These are phyloP conservation scores for Augiades crinisus DNA, from an alignment of 2,888 invertebrate genomes.

Conservation along the genomic window DNA sequence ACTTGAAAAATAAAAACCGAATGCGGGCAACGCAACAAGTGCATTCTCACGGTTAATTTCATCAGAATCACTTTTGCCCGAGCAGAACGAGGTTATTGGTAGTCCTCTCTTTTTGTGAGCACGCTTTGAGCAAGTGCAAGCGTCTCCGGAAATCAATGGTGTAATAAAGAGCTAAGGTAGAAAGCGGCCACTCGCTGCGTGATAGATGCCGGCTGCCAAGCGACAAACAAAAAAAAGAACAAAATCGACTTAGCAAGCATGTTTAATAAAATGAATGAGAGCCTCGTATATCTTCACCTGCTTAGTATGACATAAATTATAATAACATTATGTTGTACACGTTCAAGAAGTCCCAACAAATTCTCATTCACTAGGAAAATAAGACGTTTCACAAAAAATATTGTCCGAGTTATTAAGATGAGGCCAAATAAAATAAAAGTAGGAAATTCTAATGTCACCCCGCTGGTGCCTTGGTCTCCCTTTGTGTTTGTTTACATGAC, in stretches of 20 bases:
- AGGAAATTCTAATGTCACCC: slow-evolving; percentile 52
- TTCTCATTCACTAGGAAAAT: slow-evolving; percentile 76
- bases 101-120: slow-evolving; percentile 15
- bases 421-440: slow-evolving; percentile 61
- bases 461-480: slow-evolving; percentile 49
- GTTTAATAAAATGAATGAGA: slow-evolving; percentile 80
- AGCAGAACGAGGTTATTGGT: slow-evolving; percentile 31
- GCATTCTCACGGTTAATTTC: slow-evolving; percentile 24
- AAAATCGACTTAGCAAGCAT: slow-evolving; percentile 80
- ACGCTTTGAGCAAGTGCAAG: slow-evolving; percentile 26
- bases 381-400: slow-evolving; percentile 71
- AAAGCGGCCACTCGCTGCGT: slow-evolving; percentile 77
- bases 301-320: slow-evolving; percentile 81
- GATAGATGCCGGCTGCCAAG: slow-evolving; percentile 71
- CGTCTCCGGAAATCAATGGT: slow-evolving; percentile 74
- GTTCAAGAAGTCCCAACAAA: slow-evolving; percentile 77
- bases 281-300: slow-evolving; percentile 80
- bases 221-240: slow-evolving; percentile 71
- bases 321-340: slow-evolving; percentile 80
- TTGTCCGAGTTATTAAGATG: slow-evolving; percentile 62
- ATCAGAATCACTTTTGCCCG: slow-evolving; percentile 23
- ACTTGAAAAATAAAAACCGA: slow-evolving; percentile 7
- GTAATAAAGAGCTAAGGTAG: slow-evolving; percentile 75
- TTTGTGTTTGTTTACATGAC: slow-evolving; percentile 52
- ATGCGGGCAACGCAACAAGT: slow-evolving; percentile 15